Percentiles rank a stretch among this genome's conserved stretches.
Evolutionary conservation across 2,113 vertebrate species (phyloP).

Genomic region (Alces alces): DNA sequence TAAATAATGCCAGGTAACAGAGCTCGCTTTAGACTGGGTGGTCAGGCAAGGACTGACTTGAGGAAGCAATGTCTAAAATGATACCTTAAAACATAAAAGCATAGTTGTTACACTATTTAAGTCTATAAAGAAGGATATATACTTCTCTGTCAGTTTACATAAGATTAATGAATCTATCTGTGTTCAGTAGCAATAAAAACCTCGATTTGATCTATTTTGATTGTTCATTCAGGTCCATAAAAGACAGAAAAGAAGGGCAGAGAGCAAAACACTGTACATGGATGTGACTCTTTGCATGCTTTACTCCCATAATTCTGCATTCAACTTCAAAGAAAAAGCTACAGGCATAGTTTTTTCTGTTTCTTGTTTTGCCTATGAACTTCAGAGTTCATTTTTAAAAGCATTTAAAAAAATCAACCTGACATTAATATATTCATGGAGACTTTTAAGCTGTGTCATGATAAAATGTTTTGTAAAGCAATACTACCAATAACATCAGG

Average conservation of each 20-base stretch:
- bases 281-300: not conserved
- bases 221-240: not conserved
- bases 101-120: not conserved
- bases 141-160: not conserved
- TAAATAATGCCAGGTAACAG: not conserved
- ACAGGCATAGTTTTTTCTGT: not conserved
- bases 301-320: not conserved
- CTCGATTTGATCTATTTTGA: not conserved
- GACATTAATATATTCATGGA: not conserved
- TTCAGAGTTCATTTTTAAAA: not conserved
- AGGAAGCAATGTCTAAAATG: not conserved
- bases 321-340: not conserved
- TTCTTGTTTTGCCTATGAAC: not conserved
- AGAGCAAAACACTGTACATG: not conserved
- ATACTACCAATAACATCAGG: not conserved
- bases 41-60: not conserved
- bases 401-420: not conserved
- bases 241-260: not conserved
- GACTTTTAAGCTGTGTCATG: not conserved
- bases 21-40: not conserved
- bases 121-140: not conserved
- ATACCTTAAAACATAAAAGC: not conserved
- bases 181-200: not conserved
- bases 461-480: conserved; percentile 7
- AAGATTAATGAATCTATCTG: not conserved